Base-by-base conservation (phyloP, 1,140 invertebrate genomes). In the Halictus rubicundus region DNA sequence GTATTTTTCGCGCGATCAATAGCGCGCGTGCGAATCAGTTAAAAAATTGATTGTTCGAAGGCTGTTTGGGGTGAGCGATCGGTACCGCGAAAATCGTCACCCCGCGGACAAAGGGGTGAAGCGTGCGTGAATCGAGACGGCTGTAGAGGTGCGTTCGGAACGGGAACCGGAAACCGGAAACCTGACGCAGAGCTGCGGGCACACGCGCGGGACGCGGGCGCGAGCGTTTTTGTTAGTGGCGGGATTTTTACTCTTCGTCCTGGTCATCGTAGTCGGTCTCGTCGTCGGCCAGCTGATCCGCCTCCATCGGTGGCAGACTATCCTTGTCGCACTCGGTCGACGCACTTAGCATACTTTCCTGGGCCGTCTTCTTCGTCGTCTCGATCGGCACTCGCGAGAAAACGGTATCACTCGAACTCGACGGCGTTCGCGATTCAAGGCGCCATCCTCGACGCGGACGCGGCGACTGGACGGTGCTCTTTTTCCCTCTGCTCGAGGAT, bases 241-340 rank as follows among this genome's bases (percentile, higher is more conserved):
- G 70, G 14, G 68, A 74, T 89, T 77, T 85, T 88, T 88, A 88
- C 89, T 91, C 89, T 89, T 89, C 85, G 82, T 89, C 89, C 60
- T 86, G 80, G 9, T 69, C 60, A 72, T 78, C 70, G 52, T 80
- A 68, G 59, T 75, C 68, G 65, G 66, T 64, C 37, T 78, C 75
- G n/a, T 86, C 78, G 25, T 86, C 80, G 23, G 42, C 68, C 52
- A 72, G 37, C 27, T 82, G 77, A 65, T 63, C 23, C 37, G 59
- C 46, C 46, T 80, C 83, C 68, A 68, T 80, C 61, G 87, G 87
- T 60, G 79, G 86, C 64, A 84, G 84, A 65, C 90, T 91, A 63
- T 90, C 88, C 82, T 90, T 88, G 76, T 90, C 77, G 70, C 27
- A 37, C 39, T 72, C 80, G 42, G 76, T 46, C 81, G 46, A 74